Percentiles rank a stretch among this genome's conserved stretches.
Conservation (phyloP, 2,113 vertebrate species). For the Crotalus horridus region DNA sequence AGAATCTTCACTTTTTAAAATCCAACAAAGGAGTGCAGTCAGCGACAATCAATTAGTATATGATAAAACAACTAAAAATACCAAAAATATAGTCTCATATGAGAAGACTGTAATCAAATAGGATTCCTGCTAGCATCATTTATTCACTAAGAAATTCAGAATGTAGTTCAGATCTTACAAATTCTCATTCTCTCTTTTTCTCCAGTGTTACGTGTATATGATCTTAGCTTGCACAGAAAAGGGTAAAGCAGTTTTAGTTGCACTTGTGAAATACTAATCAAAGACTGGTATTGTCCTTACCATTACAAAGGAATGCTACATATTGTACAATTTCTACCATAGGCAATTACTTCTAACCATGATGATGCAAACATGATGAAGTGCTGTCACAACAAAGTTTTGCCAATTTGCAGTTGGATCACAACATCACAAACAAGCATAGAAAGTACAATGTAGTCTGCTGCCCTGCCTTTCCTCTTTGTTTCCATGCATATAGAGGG, state of each 20-base stretch:
- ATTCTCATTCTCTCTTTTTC: background rate
- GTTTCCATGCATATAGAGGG: background rate
- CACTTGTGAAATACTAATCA: background rate
- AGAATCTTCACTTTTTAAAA: background rate
- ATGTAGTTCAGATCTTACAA: background rate
- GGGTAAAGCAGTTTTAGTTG: background rate
- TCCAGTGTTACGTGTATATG: background rate
- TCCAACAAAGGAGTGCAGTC: slow-evolving; percentile 28
- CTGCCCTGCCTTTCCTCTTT: background rate
- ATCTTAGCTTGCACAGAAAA: background rate
- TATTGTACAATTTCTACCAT: background rate
- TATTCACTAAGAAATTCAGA: slow-evolving; percentile 1
- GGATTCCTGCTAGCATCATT: background rate
- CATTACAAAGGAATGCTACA: background rate
- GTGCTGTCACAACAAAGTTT: background rate
- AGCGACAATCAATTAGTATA: slow-evolving; percentile 3
- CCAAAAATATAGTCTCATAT: background rate
- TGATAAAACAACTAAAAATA: slow-evolving; percentile 26
- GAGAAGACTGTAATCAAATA: background rate
- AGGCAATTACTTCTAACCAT: background rate
- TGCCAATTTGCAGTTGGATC: background rate
- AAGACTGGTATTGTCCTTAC: background rate
- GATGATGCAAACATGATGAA: background rate
- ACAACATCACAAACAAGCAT: background rate
- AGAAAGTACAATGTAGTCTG: background rate